Evolutionary conservation across 2,113 vertebrate genomes (phyloP).

Genomic region (Crotalus tigris): DNA sequence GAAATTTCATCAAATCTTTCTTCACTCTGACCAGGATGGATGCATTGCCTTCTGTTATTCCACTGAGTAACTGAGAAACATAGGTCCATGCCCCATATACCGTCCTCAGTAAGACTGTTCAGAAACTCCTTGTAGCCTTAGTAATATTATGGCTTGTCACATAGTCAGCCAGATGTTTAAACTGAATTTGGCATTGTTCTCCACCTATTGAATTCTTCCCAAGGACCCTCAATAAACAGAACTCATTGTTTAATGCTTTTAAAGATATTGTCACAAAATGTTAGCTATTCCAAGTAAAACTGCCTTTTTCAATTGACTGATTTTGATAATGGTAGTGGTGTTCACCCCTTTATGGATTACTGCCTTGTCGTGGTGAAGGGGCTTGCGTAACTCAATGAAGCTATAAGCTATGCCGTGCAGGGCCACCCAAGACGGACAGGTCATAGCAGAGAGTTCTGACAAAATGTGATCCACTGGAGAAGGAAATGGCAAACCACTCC

Average conservation of each 20-base stretch:
- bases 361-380: too few relatives aligned
- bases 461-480: too few relatives aligned
- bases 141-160: not conserved
- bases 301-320: too few relatives aligned
- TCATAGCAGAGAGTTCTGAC: too few relatives aligned
- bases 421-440: too few relatives aligned
- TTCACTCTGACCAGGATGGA: not conserved
- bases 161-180: not conserved
- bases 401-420: too few relatives aligned
- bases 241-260: not conserved
- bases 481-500: too few relatives aligned
- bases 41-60: not conserved
- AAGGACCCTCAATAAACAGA: not conserved
- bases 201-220: not conserved
- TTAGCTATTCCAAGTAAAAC: not conserved
- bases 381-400: too few relatives aligned
- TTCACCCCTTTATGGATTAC: too few relatives aligned
- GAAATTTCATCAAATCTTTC: not conserved
- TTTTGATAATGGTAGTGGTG: too few relatives aligned
- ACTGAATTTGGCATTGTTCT: not conserved
- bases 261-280: not conserved
- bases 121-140: not conserved
- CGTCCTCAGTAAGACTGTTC: not conserved
- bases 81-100: not conserved
- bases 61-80: not conserved